These are phyloP conservation scores for Brachypterus glaber DNA, from an alignment of 2,888 invertebrate species.

Conservation along the genomic window DNA sequence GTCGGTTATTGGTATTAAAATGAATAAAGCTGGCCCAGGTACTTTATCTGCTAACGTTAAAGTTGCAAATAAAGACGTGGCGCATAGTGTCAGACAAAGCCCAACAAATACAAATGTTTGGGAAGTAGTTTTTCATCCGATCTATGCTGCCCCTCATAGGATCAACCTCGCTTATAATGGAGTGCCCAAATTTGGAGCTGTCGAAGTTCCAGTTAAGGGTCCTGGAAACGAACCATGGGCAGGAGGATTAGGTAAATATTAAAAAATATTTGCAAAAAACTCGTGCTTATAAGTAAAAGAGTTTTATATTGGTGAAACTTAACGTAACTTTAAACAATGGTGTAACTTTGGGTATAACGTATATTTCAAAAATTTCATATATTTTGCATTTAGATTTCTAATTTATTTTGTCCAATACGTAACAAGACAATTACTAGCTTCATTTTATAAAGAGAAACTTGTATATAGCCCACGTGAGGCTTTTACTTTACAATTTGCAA, in stretches of 20 bases:
- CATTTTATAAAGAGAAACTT: too few relatives aligned
- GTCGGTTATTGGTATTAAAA: slow-evolving; percentile 61
- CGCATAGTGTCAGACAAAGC: slow-evolving; percentile 67
- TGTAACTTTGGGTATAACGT: too few relatives aligned
- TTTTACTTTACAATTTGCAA: too few relatives aligned
- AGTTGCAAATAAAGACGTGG: slow-evolving; percentile 72
- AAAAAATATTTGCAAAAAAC: too few relatives aligned
- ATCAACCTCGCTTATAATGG: slow-evolving; percentile 81
- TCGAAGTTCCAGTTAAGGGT: slow-evolving; percentile 48
- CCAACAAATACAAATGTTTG: slow-evolving; percentile 62
- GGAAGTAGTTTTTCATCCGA: slow-evolving; percentile 82
- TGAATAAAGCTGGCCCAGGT: slow-evolving; percentile 66
- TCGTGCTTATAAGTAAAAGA: too few relatives aligned
- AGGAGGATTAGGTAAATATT: slow-evolving; percentile 53
- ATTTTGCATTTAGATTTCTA: too few relatives aligned
- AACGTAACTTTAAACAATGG: neutral
- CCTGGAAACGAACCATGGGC: slow-evolving; percentile 48
- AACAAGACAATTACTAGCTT: too few relatives aligned
- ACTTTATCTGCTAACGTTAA: slow-evolving; percentile 70
- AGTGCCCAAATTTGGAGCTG: slow-evolving; percentile 54
- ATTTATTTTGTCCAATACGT: too few relatives aligned
- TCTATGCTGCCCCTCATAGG: slow-evolving; percentile 77
- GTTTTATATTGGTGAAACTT: slow-evolving; percentile 46
- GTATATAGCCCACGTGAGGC: too few relatives aligned
- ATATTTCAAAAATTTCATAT: too few relatives aligned